phyloP scores from a whole-genome alignment of 1,140 invertebrate species.

The Pemphigus obesinymphae region DNA sequence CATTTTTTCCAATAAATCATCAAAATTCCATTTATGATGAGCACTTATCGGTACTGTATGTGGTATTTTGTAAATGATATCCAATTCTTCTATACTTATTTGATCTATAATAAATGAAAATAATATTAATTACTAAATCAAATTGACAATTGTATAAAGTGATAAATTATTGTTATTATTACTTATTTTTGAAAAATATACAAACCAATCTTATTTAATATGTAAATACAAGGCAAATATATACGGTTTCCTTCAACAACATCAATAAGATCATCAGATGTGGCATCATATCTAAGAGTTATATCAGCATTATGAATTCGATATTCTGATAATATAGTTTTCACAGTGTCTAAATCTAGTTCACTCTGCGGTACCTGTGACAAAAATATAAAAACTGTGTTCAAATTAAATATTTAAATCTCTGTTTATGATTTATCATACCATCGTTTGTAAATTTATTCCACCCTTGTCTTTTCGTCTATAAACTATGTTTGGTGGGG shows the following conservation, averaged over 20 bases:
- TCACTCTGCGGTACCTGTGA: conserved; percentile 82
- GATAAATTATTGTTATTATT: neutral
- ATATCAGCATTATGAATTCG: conserved; percentile 99
- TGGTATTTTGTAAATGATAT: conserved; percentile 98
- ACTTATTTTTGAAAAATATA: conserved; percentile 5
- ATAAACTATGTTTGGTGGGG: conserved; percentile 95
- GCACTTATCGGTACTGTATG: conserved; percentile 99
- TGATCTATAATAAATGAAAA: conserved; percentile 61
- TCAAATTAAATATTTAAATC: no score
- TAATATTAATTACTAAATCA: neutral
- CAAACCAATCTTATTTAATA: conserved; percentile 95
- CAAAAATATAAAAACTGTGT: neutral
- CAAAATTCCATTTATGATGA: conserved; percentile 99
- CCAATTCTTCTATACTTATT: conserved; percentile 92
- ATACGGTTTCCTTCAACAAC: conserved; percentile 97
- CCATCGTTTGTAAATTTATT: conserved; percentile 84
- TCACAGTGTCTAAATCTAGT: conserved; percentile 91
- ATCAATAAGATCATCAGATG: conserved; percentile 96
- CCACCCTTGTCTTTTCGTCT: conserved; percentile 95
- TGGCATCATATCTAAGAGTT: conserved; percentile 89
- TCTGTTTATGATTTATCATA: conserved; percentile 49
- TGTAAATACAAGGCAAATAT: conserved; percentile 97
- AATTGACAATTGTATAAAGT: neutral
- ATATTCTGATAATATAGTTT: conserved; percentile 94
- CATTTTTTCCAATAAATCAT: conserved; percentile 97